A percentile compares a stretch with the other conserved stretches of the same genome.
phyloP scores from a whole-genome alignment of 2,888 invertebrate genomes.

The Mythimna ferrago region DNA sequence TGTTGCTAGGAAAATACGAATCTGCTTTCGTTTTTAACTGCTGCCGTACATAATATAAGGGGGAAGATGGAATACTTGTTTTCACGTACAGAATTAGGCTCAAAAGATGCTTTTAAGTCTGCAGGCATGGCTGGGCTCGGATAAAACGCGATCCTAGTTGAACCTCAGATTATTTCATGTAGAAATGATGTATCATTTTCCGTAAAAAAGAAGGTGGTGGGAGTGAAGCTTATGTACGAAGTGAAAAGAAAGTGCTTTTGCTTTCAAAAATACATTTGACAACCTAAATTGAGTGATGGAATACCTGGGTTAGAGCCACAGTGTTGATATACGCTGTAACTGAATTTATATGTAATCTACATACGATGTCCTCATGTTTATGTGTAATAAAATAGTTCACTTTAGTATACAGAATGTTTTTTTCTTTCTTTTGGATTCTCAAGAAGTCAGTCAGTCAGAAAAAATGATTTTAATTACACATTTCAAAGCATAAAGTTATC shows the following conservation, averaged over 20 bases:
- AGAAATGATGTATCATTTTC: constrained; percentile 42
- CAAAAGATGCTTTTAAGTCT: constrained; percentile 28
- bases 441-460: too few species aligned
- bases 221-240: constrained; percentile 6
- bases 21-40: constrained; percentile 59
- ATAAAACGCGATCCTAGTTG: constrained; percentile 24
- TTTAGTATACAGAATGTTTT: too few species aligned
- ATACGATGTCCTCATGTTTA: not conserved
- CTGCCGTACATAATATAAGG: constrained; percentile 47
- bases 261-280: constrained; percentile 28
- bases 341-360: not conserved
- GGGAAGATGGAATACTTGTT: constrained; percentile 40
- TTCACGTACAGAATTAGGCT: not conserved
- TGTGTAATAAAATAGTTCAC: not conserved
- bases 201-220: constrained; percentile 15
- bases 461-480: too few species aligned
- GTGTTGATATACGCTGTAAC: not conserved
- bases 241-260: constrained; percentile 33
- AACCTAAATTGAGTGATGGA: constrained; percentile 45
- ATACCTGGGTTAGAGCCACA: not conserved
- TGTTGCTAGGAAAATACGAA: constrained; percentile 63
- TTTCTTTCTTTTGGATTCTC: too few species aligned
- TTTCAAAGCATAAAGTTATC: too few species aligned
- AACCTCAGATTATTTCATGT: constrained; percentile 19
- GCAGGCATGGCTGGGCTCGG: constrained; percentile 1